Percentiles rank a stretch among this genome's conserved stretches.
Evolutionary conservation across 2,797 vertebrate genomes (phyloP).

Genomic region (Lacerta bilineata): DNA sequence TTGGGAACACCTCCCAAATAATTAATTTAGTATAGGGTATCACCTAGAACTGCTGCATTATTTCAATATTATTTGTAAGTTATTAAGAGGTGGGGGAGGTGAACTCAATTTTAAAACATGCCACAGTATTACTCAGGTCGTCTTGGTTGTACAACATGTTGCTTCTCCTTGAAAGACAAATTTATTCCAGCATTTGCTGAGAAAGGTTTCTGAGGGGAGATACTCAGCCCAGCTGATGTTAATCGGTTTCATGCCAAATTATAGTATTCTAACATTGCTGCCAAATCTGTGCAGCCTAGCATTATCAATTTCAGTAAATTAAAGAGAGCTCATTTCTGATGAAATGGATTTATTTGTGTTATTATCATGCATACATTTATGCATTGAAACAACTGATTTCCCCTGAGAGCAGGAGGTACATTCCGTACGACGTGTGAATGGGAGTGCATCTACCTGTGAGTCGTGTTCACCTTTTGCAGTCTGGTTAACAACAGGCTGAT

Average conservation of each 20-base stretch:
- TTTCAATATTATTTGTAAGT: neutral
- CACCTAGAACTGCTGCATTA: neutral
- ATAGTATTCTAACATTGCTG: constrained; percentile 54
- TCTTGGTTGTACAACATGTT: neutral
- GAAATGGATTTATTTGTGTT: constrained; percentile 32
- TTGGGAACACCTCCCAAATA: too few relatives aligned
- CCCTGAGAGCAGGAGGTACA: constrained; percentile 42
- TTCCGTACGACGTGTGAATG: constrained; percentile 37
- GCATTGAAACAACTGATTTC: constrained; percentile 32
- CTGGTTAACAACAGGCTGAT: neutral
- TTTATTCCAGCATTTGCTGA: constrained; percentile 17
- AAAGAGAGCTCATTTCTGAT: constrained; percentile 28
- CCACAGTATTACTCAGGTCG: neutral
- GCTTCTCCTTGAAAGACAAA: constrained; percentile 2
- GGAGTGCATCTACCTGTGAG: constrained; percentile 21
- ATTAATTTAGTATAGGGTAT: neutral
- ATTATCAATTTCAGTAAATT: constrained; percentile 47
- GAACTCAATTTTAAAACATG: neutral
- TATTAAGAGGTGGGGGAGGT: neutral
- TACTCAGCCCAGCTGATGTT: constrained; percentile 28
- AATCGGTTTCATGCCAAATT: constrained; percentile 60
- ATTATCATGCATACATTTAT: constrained; percentile 31
- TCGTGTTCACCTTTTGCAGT: constrained; percentile 16
- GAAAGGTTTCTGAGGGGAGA: constrained; percentile 22
- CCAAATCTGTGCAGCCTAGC: neutral